A percentile compares a stretch with the other conserved stretches of the same genome.
Evolutionary conservation across 1,140 invertebrate species (phyloP).

Genomic region (Zelostemma sp.): DNA sequence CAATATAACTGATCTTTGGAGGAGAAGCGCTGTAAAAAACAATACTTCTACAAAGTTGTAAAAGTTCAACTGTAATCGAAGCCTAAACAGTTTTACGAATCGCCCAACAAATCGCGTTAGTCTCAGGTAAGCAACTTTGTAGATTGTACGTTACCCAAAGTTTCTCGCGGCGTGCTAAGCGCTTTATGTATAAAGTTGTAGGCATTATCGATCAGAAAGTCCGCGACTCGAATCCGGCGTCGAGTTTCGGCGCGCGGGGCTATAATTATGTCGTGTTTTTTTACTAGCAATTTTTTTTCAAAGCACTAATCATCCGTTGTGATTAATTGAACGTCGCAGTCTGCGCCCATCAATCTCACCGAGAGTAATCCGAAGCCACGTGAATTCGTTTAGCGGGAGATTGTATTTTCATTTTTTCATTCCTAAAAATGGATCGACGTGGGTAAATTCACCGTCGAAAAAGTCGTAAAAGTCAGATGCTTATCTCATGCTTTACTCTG

Average conservation of each 20-base stretch:
- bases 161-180: background rate
- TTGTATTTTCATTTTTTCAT: no score
- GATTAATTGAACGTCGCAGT: conserved; percentile 1
- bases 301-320: background rate
- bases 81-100: background rate
- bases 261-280: conserved; percentile 8
- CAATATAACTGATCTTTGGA: no score
- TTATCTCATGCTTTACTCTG: no score
- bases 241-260: background rate
- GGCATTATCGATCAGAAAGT: conserved; percentile 12
- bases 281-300: background rate
- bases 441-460: no score
- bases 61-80: background rate
- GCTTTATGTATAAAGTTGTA: conserved; percentile 1
- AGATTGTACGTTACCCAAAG: conserved; percentile 1
- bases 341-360: background rate
- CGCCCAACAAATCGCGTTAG: background rate
- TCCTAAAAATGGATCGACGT: no score
- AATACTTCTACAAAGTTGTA: no score
- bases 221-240: background rate
- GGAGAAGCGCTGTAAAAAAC: no score
- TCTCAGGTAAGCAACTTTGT: conserved; percentile 1
- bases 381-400: no score
- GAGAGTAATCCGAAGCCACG: no score
- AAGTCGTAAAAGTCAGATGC: no score